These are phyloP conservation scores for Aldrovandia affinis DNA, from an alignment of 2,797 vertebrate species.

Conservation along the genomic window DNA sequence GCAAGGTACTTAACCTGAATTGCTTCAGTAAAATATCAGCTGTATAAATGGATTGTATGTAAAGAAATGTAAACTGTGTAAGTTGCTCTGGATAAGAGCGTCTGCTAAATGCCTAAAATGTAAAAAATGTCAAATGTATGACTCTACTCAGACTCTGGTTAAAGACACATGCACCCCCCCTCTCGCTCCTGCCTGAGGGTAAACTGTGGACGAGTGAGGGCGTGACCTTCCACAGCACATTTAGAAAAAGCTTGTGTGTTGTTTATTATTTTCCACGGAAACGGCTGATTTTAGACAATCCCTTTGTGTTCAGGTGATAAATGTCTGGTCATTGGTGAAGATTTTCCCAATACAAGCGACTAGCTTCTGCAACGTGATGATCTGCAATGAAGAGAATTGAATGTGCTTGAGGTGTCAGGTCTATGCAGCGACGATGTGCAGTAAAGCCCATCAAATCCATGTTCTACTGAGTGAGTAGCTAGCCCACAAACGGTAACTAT, in stretches of 20 bases:
- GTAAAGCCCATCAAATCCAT: not conserved
- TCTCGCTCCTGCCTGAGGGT: too few species aligned
- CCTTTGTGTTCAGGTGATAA: slow-evolving; percentile 7
- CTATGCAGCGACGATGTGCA: not conserved
- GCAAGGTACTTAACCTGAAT: too few species aligned
- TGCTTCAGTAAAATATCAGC: too few species aligned
- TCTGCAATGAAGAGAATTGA: not conserved
- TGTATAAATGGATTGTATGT: too few species aligned
- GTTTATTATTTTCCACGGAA: slow-evolving; percentile 1
- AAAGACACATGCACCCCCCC: too few species aligned
- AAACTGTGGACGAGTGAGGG: too few species aligned
- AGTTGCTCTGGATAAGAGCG: too few species aligned
- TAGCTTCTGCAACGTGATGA: not conserved
- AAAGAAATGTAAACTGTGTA: too few species aligned
- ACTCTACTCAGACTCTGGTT: too few species aligned
- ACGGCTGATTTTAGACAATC: not conserved
- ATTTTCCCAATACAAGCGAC: not conserved
- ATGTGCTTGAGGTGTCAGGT: not conserved
- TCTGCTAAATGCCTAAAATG: too few species aligned
- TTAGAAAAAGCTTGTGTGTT: not conserved
- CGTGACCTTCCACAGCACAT: not conserved
- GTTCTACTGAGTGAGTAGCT: not conserved
- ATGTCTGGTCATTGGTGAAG: not conserved
- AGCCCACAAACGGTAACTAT: not conserved
- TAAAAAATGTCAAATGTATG: too few species aligned